A percentile compares a stretch with the other conserved stretches of the same genome.
phyloP scores from a whole-genome alignment of 2,888 invertebrate genomes.

The Caenorhabditis japonica region DNA sequence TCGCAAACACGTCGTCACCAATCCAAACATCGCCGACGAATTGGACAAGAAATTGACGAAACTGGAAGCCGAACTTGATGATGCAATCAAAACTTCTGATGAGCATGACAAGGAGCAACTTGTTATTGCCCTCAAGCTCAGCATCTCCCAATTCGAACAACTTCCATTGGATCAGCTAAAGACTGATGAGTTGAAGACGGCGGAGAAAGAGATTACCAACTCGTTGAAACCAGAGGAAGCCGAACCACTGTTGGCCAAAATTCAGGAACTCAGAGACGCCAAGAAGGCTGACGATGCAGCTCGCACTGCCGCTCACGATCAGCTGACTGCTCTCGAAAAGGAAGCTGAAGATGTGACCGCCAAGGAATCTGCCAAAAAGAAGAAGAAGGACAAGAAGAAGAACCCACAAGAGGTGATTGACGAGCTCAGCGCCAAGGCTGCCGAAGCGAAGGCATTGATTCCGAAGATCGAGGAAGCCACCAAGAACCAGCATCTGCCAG shows the following conservation, averaged over 20 bases:
- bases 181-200: constrained; percentile 28
- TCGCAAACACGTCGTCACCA: constrained; percentile 51
- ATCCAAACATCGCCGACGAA: constrained; percentile 30
- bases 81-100: constrained; percentile 50
- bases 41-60: constrained; percentile 37
- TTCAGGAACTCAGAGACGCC: too few species aligned
- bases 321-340: too few species aligned
- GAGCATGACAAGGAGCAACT: constrained; percentile 56
- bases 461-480: constrained; percentile 55
- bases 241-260: too few species aligned
- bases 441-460: too few species aligned
- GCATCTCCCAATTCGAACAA: constrained; percentile 52
- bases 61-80: constrained; percentile 54
- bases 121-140: constrained; percentile 49
- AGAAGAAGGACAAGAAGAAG: too few species aligned
- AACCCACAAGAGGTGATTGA: too few species aligned
- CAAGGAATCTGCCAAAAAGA: too few species aligned
- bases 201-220: constrained; percentile 28
- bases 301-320: too few species aligned
- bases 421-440: too few species aligned
- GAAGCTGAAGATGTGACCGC: too few species aligned
- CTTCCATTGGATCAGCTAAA: constrained; percentile 48
- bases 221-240: too few species aligned
- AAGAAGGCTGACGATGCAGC: too few species aligned
- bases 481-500: constrained; percentile 47